Conservation (phyloP, 2,888 invertebrate species). For the Cataglyphis cursor region DNA sequence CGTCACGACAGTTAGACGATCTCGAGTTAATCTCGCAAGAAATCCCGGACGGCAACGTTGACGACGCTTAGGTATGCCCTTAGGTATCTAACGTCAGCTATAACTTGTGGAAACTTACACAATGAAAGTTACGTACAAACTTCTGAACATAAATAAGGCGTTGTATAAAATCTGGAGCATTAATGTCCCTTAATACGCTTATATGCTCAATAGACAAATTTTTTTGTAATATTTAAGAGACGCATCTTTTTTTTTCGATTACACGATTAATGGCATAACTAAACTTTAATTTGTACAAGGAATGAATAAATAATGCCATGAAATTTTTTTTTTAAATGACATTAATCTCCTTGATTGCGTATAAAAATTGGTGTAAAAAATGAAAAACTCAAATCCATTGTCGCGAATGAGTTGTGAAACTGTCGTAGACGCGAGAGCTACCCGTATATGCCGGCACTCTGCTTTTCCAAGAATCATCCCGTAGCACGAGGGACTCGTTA, state of each 20-base stretch:
- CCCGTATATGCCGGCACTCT: not conserved
- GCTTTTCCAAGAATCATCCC: slow-evolving; percentile 34
- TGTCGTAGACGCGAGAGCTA: not conserved
- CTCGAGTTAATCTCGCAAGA: slow-evolving; percentile 51
- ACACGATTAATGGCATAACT: no score
- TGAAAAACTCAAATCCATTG: not conserved
- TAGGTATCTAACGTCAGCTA: slow-evolving; percentile 27
- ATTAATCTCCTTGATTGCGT: not conserved
- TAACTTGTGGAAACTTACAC: slow-evolving; percentile 3
- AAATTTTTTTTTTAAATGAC: not conserved
- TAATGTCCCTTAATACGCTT: not conserved
- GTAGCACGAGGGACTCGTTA: slow-evolving; percentile 35
- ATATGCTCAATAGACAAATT: not conserved
- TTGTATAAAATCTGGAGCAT: not conserved
- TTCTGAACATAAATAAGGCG: not conserved
- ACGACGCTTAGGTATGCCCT: slow-evolving; percentile 41
- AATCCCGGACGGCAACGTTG: slow-evolving; percentile 43
- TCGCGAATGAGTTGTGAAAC: not conserved
- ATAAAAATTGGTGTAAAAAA: not conserved
- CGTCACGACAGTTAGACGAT: slow-evolving; percentile 43
- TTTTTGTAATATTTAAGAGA: no score
- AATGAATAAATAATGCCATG: no score
- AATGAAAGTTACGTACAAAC: not conserved
- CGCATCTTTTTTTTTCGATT: no score
- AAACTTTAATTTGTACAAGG: no score